Evolutionary conservation across 2,888 invertebrate genomes (phyloP).

Genomic region (Coleophora flavipennella): DNA sequence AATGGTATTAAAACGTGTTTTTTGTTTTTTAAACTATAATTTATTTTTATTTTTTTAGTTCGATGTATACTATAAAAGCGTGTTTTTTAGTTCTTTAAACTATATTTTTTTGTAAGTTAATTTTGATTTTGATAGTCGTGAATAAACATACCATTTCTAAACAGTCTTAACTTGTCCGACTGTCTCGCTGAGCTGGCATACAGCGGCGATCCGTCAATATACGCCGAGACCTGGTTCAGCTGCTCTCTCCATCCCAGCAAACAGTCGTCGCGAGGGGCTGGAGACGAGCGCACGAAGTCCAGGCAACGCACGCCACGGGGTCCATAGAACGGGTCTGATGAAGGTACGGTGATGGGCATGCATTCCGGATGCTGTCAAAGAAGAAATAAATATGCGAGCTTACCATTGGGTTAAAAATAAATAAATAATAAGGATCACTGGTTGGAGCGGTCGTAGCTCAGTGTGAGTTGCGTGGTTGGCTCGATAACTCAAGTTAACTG

Average conservation of each 20-base stretch:
- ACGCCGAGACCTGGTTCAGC: slow-evolving; percentile 87
- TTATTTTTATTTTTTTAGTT: too few species aligned
- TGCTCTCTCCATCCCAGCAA: slow-evolving; percentile 88
- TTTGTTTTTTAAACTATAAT: too few species aligned
- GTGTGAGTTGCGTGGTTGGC: too few species aligned
- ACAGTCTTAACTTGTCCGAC: slow-evolving; percentile 81
- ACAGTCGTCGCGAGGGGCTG: slow-evolving; percentile 85
- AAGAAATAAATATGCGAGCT: background rate
- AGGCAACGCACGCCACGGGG: slow-evolving; percentile 81
- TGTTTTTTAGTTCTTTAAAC: too few species aligned
- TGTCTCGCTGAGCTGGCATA: slow-evolving; percentile 84
- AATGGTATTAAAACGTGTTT: too few species aligned
- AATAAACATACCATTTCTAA: slow-evolving; percentile 76
- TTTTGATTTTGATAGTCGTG: too few species aligned
- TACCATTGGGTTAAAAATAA: too few species aligned
- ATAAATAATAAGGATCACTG: too few species aligned
- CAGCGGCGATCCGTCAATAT: slow-evolving; percentile 85
- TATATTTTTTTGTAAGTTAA: too few species aligned
- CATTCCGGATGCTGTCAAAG: slow-evolving; percentile 84
- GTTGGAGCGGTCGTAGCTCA: too few species aligned
- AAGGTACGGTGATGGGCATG: slow-evolving; percentile 82
- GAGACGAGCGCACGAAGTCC: slow-evolving; percentile 87
- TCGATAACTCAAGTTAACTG: too few species aligned
- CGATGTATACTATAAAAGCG: too few species aligned
- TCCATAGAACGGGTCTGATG: slow-evolving; percentile 81